Evolutionary conservation across 1,140 invertebrate genomes (phyloP).

Genomic region (Drosophila punjabiensis): DNA sequence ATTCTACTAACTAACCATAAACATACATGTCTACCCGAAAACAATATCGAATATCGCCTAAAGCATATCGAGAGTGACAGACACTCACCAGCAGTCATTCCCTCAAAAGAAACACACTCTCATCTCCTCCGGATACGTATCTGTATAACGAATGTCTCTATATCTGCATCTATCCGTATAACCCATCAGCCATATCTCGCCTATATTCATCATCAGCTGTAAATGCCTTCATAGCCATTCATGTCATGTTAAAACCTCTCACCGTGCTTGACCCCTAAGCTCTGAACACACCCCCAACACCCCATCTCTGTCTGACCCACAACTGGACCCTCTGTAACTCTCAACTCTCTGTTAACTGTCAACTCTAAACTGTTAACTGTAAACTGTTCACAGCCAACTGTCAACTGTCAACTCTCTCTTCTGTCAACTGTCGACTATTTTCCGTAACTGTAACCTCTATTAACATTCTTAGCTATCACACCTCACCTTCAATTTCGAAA

Average conservation of each 20-base stretch:
- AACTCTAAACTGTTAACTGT: background rate
- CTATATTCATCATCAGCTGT: constrained; percentile 22
- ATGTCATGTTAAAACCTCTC: constrained; percentile 1
- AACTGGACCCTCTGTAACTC: constrained; percentile 12
- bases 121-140: constrained; percentile 10
- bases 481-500: constrained; percentile 13
- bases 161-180: constrained; percentile 23
- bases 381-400: background rate
- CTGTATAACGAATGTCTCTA: constrained; percentile 30
- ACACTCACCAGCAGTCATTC: constrained; percentile 17
- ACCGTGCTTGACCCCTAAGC: constrained; percentile 25
- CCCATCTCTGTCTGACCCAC: constrained; percentile 7
- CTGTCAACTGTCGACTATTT: constrained; percentile 12
- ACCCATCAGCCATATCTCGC: constrained; percentile 3
- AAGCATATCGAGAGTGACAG: constrained; percentile 11
- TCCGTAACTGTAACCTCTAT: constrained; percentile 5
- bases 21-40: constrained; percentile 26
- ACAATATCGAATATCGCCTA: constrained; percentile 10
- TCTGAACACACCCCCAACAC: background rate
- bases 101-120: background rate
- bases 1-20: constrained; percentile 26
- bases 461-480: constrained; percentile 20
- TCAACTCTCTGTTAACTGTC: constrained; percentile 11
- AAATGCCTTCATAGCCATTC: constrained; percentile 13
- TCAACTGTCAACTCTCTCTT: constrained; percentile 2